Conservation (phyloP, 1,140 invertebrate genomes). For the Cyrtorhinus lividipennis region DNA sequence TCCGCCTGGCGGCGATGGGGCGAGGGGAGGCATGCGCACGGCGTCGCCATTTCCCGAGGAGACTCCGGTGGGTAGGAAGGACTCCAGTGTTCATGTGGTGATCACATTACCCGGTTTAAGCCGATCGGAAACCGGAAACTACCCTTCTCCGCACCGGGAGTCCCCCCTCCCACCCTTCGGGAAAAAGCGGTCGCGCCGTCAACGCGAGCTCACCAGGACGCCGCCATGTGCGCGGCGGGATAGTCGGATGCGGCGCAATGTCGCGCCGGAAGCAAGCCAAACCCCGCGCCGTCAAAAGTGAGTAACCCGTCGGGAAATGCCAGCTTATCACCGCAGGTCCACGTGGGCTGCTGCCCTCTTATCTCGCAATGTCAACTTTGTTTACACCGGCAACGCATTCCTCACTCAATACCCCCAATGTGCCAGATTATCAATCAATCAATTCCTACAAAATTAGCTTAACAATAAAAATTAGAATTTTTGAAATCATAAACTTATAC, state of each 20-base stretch:
- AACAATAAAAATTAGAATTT: too few relatives aligned
- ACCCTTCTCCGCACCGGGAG: not conserved
- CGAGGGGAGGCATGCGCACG: not conserved
- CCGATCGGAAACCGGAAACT: not conserved
- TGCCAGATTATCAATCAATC: too few relatives aligned
- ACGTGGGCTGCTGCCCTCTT: not conserved
- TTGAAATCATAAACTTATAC: too few relatives aligned
- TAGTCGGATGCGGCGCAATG: not conserved
- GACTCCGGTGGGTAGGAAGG: not conserved
- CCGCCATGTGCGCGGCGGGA: not conserved
- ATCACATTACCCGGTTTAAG: not conserved
- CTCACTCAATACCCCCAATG: too few relatives aligned
- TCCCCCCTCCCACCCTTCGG: not conserved
- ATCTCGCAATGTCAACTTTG: too few relatives aligned
- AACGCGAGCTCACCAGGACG: not conserved
- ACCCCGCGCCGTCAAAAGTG: conserved; percentile 6
- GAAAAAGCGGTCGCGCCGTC: not conserved
- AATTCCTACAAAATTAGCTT: too few relatives aligned
- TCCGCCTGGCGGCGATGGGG: too few relatives aligned
- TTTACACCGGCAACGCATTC: too few relatives aligned
- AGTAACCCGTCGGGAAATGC: not conserved
- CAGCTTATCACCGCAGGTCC: not conserved
- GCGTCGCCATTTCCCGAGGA: too few relatives aligned
- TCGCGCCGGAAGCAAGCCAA: conserved; percentile 13
- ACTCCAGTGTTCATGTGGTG: conserved; percentile 3